Evolutionary conservation across 2,888 invertebrate genomes (phyloP), one percentile per base, ranked within the genome.

Genomic region (Scaptomyza caliginosa): DNA sequence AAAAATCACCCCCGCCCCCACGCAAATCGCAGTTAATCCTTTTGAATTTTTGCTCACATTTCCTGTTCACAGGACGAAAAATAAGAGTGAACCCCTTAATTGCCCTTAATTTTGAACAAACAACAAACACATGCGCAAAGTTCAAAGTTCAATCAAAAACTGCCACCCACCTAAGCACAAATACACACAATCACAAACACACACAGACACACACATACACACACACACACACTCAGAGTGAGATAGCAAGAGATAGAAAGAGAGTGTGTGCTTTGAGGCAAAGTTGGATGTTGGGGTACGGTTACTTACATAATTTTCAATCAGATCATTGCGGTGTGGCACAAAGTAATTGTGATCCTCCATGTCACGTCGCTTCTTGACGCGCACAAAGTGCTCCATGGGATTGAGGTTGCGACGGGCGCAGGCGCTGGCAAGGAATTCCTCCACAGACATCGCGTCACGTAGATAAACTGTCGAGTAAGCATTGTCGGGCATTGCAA

Each of bases 341-440:
- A 98, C 98, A 92, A 97, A 97, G 92, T 97, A 98, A 92, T 97
- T 97, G 92, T 97, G 97, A 92, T 97, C 97, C 91, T 98, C 98
- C 95, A 97, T 96, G 89, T 98, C 98, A 78, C 96, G 94, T 79
- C 98, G 95, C 91, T 98, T 97, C 92, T 97, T 97, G 77, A 98
- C 97, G 80, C 98, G 94, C 59, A 99, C 96, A 92, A 98, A 99
- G 92, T 98, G 98, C 91, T 99, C 98, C 92, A 97, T 96, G 32
- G 98, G 96, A 92, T 96, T 97, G 77, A 99, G 94, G 84, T 96
- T 96, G 90, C 98, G 96, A 78, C 98, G 94, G 74, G 95, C 96
- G 92, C 98, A 98, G 48, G 98, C 98, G 80, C 95, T 95, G 40
- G 97, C 97, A 73, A 99, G 93, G 92, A 99, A 97, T 92, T 99